Conservation (phyloP, 2,797 vertebrate genomes). For the Kryptopterus vitreolus region DNA sequence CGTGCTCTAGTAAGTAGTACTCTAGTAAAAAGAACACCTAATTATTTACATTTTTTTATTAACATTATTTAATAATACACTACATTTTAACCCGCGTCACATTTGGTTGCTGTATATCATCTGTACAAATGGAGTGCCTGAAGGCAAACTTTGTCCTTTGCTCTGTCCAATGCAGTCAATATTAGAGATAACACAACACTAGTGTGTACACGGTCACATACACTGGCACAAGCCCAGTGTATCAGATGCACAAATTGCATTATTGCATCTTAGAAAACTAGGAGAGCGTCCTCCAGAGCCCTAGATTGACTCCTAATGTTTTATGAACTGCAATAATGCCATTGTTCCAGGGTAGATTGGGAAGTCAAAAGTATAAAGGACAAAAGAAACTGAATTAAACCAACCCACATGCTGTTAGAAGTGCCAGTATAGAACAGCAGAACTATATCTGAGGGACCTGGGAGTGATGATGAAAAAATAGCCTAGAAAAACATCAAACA, state of each 20-base stretch:
- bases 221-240: conserved; percentile 20
- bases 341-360: conserved; percentile 38
- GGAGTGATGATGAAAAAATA: conserved; percentile 19
- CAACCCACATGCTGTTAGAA: conserved; percentile 38
- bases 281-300: conserved; percentile 35
- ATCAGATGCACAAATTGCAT: conserved; percentile 40
- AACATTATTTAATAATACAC: not conserved
- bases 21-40: too few relatives aligned
- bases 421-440: conserved; percentile 33
- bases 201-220: conserved; percentile 15
- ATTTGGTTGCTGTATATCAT: not conserved
- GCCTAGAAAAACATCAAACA: conserved; percentile 20
- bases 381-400: conserved; percentile 43
- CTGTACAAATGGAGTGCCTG: not conserved
- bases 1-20: too few relatives aligned
- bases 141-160: not conserved
- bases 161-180: conserved; percentile 5
- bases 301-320: conserved; percentile 45
- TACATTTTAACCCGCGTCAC: not conserved
- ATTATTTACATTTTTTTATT: too few relatives aligned
- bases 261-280: conserved; percentile 41
- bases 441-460: conserved; percentile 17
- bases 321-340: conserved; percentile 31
- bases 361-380: conserved; percentile 51
- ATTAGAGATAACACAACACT: conserved; percentile 13